Conservation (phyloP, 2,113 vertebrate genomes). For the Gadus chalcogrammus region DNA sequence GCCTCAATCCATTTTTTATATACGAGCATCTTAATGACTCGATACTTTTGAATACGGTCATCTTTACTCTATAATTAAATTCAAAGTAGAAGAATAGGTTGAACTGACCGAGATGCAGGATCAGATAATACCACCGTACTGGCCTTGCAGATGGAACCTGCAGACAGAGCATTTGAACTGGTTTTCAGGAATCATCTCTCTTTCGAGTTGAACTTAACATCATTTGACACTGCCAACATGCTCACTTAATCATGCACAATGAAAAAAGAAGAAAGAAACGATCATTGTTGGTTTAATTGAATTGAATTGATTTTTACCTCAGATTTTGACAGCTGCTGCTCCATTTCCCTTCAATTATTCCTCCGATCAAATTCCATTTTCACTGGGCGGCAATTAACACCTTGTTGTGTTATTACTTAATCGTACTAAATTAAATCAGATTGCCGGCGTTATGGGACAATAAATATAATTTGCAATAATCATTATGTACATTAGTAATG, state of each 20-base stretch:
- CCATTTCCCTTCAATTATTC: conserved; percentile 53
- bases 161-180: not conserved
- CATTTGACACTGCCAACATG: not conserved
- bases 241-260: not conserved
- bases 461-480: not conserved
- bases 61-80: too few species aligned
- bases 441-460: conserved; percentile 21
- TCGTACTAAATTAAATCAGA: conserved; percentile 43
- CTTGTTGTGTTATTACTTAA: conserved; percentile 57
- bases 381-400: conserved; percentile 67
- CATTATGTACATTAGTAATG: conserved; percentile 6
- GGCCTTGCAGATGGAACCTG: conserved; percentile 31
- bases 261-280: not conserved
- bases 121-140: conserved; percentile 21
- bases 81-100: not conserved
- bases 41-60: too few species aligned
- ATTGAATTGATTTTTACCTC: conserved; percentile 57
- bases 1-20: too few species aligned
- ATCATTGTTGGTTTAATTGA: not conserved
- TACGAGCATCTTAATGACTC: too few species aligned
- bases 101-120: conserved; percentile 49
- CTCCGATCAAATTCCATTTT: conserved; percentile 66
- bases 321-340: conserved; percentile 50
- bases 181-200: conserved; percentile 9
- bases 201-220: not conserved